Evolutionary conservation across 2,113 vertebrate species (phyloP), one percentile per base, ranked within the genome.

Genomic region (Ciconia maguari): DNA sequence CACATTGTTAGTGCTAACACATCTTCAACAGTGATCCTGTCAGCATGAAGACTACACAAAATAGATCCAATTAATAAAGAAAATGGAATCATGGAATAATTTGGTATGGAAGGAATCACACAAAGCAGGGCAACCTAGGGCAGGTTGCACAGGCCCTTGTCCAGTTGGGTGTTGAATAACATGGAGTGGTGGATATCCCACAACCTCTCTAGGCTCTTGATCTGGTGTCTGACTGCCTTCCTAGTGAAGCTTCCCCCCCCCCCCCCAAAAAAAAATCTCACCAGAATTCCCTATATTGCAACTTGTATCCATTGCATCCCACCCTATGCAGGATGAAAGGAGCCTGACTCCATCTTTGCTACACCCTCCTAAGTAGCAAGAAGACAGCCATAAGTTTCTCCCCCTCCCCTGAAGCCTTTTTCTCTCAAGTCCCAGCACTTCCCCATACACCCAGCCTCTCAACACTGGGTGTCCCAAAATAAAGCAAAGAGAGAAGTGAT

Each of bases 191-290:
- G 10, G 21, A 76, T 57, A 80, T 10, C 19, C 42, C 68, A 52
- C 46, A 68, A 48, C 15, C 34, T 36, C 55, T 62, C 38, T 5
- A 55, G 52, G 30, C 13, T 29, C 22, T 32, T 20, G 13, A 44
- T 38, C 34, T 58, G 13, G 10, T 48, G 4, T 21, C 24, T 51
- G 46, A 58, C 10, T 20, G 16, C 19, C 30, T 55, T 57, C 13
- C 25, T 9, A 11, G n/a, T 4, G 15, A 79, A 61, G 27, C 19
- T 32, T 14, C 3, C 4, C 3, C 30, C 7, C 4, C 34, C 3
- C 0, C 5, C 34, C 3, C 0, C 7, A 36, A 36, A 36, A 2
- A 10, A 42, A 16, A 27, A 34, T 8, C 52, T 64, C 72, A 57
- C 14, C 10, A 29, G 24, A 61, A 71, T 30, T 54, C 27, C 38